Evolutionary conservation across 2,113 vertebrate genomes (phyloP), one percentile per base, ranked within the genome.

Genomic region (Stegastes partitus): DNA sequence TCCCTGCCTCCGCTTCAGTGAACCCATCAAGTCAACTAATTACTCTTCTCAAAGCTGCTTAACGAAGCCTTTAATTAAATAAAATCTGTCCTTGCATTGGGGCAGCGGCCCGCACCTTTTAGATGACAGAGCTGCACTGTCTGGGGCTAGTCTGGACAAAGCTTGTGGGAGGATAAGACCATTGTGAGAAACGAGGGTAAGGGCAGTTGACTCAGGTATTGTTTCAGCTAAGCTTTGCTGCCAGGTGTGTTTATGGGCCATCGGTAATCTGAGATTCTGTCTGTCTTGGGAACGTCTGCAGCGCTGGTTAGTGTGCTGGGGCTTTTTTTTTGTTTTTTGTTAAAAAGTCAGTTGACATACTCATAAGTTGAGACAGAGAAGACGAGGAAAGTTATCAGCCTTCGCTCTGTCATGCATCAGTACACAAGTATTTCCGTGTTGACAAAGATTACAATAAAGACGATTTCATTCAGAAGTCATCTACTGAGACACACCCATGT

Each of bases 1-100:
- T 21, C 28, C 47, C 64, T 23, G 3, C 26, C 55, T 42, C 75
- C 31, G 55, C 81, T 83, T 68, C 74, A 54, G 34, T 70, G 50
- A 65, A 68, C 70, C 74, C 69, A 87, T 72, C 66, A 72, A 83
- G 58, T 23, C 82, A 81, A 82, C 77, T 82, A 86, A 91, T 81
- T 86, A 84, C 72, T 86, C 64, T 31, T 69, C 68, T 74, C 68
- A 74, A 74, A 86, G 84, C 78, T 74, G 81, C 87, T 84, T 85
- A 87, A 81, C 34, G 23, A 82, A 76, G 56, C 73, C 50, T 77
- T 84, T 87, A 77, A 86, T 89, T 80, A 74, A 82, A 72, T 83
- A 67, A 77, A 73, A 77, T 73, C 42, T 71, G 51, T 65, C 64
- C 25, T 67, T 28, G 26, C 21, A 26, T 42, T 49, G n/a, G n/a